A percentile compares a stretch with the other conserved stretches of the same genome.
These are phyloP conservation scores for Ispidina lecontei DNA, from an alignment of 2,797 vertebrate genomes.

Conservation along the genomic window DNA sequence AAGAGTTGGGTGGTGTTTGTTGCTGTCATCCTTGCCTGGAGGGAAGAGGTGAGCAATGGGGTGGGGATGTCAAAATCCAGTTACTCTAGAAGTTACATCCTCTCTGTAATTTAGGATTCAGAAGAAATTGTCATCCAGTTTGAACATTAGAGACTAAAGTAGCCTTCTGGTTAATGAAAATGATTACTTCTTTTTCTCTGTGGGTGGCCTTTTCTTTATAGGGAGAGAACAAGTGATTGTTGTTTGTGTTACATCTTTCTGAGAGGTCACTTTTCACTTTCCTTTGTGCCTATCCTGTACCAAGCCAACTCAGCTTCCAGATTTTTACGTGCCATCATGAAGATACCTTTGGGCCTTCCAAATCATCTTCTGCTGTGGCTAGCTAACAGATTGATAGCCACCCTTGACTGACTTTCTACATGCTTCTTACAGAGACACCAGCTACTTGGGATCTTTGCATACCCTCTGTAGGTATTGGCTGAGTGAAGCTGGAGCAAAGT, in stretches of 20 bases:
- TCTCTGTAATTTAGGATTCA: slow-evolving; percentile 40
- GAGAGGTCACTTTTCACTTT: background rate
- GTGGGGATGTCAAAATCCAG: slow-evolving; percentile 34
- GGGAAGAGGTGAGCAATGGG: slow-evolving; percentile 41
- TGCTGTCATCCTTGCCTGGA: slow-evolving; percentile 43
- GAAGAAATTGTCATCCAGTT: slow-evolving; percentile 13
- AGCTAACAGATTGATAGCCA: background rate
- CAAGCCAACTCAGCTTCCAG: background rate
- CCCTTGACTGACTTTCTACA: background rate
- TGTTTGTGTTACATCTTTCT: background rate
- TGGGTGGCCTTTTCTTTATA: background rate
- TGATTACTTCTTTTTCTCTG: background rate
- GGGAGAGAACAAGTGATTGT: background rate
- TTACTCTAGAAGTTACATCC: slow-evolving; percentile 42
- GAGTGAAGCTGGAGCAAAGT: background rate
- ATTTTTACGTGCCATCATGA: background rate
- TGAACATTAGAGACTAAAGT: background rate
- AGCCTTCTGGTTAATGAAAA: slow-evolving; percentile 8
- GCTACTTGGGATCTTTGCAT: background rate
- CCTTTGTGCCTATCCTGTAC: background rate
- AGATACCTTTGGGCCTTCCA: background rate
- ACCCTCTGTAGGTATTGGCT: background rate
- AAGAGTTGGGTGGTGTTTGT: slow-evolving; percentile 24
- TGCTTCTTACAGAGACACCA: background rate
- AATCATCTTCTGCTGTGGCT: background rate